Conservation (phyloP, 2,888 invertebrate species). For the Allacma fusca region DNA sequence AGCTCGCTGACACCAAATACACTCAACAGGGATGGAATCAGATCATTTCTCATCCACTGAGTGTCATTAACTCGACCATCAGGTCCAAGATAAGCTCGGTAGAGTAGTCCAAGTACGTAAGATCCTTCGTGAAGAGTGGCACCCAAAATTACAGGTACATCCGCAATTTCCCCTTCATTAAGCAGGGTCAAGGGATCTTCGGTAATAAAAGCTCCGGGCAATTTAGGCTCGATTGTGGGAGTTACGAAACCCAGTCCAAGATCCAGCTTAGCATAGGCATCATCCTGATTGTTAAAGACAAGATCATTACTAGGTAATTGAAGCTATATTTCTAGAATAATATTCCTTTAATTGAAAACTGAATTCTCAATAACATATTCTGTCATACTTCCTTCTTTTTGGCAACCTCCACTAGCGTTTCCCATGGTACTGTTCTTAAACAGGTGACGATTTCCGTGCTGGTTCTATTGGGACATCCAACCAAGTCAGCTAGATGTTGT, state of each 20-base stretch:
- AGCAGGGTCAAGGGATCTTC: constrained; percentile 47
- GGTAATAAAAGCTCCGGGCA: constrained; percentile 50
- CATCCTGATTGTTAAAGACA: constrained; percentile 18
- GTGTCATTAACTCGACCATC: constrained; percentile 38
- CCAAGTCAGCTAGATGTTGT: constrained; percentile 31
- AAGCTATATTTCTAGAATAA: no score
- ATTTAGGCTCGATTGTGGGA: constrained; percentile 50
- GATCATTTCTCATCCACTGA: constrained; percentile 43
- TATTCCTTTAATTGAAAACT: no score
- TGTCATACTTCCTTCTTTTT: not conserved
- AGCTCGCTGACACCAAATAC: constrained; percentile 38
- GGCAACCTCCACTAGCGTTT: constrained; percentile 28
- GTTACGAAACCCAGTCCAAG: constrained; percentile 38
- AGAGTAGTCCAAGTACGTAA: constrained; percentile 39
- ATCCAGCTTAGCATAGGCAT: constrained; percentile 40
- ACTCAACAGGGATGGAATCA: constrained; percentile 46
- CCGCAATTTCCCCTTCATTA: constrained; percentile 43
- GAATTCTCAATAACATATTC: no score
- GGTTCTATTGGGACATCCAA: constrained; percentile 38
- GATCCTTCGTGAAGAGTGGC: constrained; percentile 52
- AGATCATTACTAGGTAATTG: not conserved
- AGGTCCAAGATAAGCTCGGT: constrained; percentile 41
- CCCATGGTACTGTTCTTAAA: constrained; percentile 36
- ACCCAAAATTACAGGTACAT: constrained; percentile 51
- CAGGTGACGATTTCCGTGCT: constrained; percentile 39